Evolutionary conservation across 2,888 invertebrate species (phyloP).

Genomic region (Falcaria lacertinaria): DNA sequence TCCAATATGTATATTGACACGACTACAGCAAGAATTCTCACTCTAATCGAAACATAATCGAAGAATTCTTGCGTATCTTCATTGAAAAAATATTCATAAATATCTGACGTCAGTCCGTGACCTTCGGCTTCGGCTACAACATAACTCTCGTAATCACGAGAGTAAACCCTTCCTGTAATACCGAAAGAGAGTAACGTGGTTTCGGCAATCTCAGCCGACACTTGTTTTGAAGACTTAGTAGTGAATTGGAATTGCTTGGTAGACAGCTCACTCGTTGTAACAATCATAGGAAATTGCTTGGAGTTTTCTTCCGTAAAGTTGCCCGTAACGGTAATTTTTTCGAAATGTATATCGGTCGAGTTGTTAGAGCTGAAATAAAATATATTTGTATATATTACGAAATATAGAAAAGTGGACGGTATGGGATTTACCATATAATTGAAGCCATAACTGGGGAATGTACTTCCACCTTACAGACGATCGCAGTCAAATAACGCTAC

Average conservation of each 20-base stretch:
- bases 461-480: no score
- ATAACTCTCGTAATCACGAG: slow-evolving; percentile 33
- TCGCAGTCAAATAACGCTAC: no score
- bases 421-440: no score
- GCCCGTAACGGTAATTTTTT: slow-evolving; percentile 40
- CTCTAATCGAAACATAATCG: slow-evolving; percentile 66
- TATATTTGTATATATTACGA: background rate
- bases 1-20: slow-evolving; percentile 69
- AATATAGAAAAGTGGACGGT: no score
- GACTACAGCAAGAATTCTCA: slow-evolving; percentile 54
- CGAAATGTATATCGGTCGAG: slow-evolving; percentile 39
- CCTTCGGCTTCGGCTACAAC: slow-evolving; percentile 12
- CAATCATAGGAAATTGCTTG: slow-evolving; percentile 45
- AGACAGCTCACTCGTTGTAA: slow-evolving; percentile 25
- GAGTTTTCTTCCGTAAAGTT: slow-evolving; percentile 40
- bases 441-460: no score
- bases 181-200: slow-evolving; percentile 41
- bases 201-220: slow-evolving; percentile 32
- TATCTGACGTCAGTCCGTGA: slow-evolving; percentile 18
- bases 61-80: slow-evolving; percentile 56
- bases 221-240: slow-evolving; percentile 21
- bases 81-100: slow-evolving; percentile 43
- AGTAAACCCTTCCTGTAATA: slow-evolving; percentile 46
- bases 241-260: slow-evolving; percentile 31
- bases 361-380: slow-evolving; percentile 40